A percentile compares a stretch with the other conserved stretches of the same genome.
These are phyloP conservation scores for Drosophila demipolita DNA, from an alignment of 2,888 invertebrate species.

Conservation along the genomic window DNA sequence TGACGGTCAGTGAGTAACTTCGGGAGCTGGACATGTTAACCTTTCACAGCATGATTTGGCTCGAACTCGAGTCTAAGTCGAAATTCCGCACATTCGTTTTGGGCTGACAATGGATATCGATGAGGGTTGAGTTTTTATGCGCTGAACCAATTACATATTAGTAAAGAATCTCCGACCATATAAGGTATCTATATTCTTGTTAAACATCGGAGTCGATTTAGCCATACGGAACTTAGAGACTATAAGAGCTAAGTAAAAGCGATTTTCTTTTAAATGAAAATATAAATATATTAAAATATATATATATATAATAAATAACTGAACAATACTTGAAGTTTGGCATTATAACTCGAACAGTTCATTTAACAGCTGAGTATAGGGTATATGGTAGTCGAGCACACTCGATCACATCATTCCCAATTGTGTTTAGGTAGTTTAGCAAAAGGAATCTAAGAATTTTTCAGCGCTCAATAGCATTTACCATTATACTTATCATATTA, in stretches of 20 bases:
- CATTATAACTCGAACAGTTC: neutral
- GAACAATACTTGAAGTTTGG: neutral
- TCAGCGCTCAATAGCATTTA: conserved; percentile 1
- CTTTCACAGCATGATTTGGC: neutral
- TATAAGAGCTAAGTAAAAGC: neutral
- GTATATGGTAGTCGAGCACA: neutral
- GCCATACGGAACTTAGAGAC: neutral
- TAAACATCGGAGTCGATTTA: neutral
- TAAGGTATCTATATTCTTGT: neutral
- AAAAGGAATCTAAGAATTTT: conserved; percentile 19
- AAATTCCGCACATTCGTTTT: neutral
- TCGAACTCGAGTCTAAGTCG: neutral
- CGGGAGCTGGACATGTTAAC: conserved; percentile 13
- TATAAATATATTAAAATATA: too few relatives aligned
- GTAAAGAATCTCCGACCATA: too few relatives aligned
- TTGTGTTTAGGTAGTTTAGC: neutral
- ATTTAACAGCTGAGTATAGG: neutral
- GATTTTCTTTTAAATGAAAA: too few relatives aligned
- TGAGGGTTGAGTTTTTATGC: neutral
- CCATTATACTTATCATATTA: conserved; percentile 25
- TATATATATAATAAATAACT: too few relatives aligned
- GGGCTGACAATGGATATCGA: neutral
- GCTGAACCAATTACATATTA: neutral
- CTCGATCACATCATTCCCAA: neutral
- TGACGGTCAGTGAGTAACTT: conserved; percentile 22